phyloP scores from a whole-genome alignment of 2,113 vertebrate genomes.

The Ptyas mucosa region DNA sequence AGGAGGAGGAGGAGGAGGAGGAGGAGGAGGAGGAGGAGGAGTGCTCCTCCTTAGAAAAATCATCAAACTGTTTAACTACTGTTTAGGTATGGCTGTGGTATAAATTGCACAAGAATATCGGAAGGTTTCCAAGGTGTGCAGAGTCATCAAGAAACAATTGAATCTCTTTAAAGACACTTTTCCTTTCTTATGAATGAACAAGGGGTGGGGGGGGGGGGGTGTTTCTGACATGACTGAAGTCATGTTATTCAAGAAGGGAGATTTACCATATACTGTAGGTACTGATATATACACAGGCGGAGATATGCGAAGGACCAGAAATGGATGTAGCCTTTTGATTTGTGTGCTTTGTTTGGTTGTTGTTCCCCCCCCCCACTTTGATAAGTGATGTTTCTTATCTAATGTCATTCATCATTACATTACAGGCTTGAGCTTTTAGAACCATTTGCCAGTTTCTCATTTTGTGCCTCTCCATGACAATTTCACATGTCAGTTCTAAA shows the following conservation, averaged over 20 bases:
- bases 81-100: neutral
- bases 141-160: neutral
- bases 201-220: fast-evolving
- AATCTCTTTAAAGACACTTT: neutral
- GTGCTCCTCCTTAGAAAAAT: neutral
- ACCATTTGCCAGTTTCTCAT: neutral
- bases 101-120: neutral
- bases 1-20: no score
- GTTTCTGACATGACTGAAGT: neutral
- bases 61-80: neutral
- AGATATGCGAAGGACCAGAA: neutral
- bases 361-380: neutral
- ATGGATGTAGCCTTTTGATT: neutral
- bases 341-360: neutral
- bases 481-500: neutral
- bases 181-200: neutral
- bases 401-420: slow-evolving; percentile 4
- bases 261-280: neutral
- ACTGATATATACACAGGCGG: neutral
- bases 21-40: no score
- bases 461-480: neutral
- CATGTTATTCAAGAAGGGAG: neutral
- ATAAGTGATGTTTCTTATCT: neutral
- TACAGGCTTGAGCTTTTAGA: neutral
- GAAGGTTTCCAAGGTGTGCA: neutral